Evolutionary conservation across 2,888 invertebrate genomes (phyloP).

Genomic region (Gymnoscelis rufifasciata): DNA sequence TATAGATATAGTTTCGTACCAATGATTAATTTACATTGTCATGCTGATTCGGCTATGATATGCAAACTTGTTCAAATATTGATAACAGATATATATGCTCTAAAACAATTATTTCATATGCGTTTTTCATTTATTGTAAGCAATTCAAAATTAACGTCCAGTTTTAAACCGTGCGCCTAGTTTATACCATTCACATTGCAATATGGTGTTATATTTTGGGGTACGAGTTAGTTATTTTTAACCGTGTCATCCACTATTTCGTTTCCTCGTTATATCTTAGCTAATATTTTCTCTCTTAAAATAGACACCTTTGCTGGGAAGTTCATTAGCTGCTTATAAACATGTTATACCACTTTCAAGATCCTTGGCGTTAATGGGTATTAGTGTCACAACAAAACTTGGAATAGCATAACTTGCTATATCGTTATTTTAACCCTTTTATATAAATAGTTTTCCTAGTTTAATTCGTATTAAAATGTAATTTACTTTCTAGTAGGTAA

Average conservation of each 20-base stretch:
- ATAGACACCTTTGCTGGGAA: slow-evolving; percentile 25
- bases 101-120: too few relatives aligned
- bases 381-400: slow-evolving; percentile 12
- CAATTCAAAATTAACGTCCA: too few relatives aligned
- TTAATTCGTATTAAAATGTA: too few relatives aligned
- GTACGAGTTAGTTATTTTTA: slow-evolving; percentile 25
- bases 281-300: slow-evolving; percentile 27
- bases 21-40: too few relatives aligned
- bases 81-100: too few relatives aligned
- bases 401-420: neutral
- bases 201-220: slow-evolving; percentile 19
- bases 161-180: neutral
- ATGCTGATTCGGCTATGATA: too few relatives aligned
- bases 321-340: slow-evolving; percentile 26
- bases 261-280: slow-evolving; percentile 30
- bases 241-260: slow-evolving; percentile 28
- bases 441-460: too few relatives aligned
- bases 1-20: too few relatives aligned
- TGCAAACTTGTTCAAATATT: too few relatives aligned
- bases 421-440: neutral
- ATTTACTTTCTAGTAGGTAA: too few relatives aligned
- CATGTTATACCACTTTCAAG: slow-evolving; percentile 14
- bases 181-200: slow-evolving; percentile 2
- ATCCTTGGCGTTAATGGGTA: slow-evolving; percentile 2
- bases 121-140: too few relatives aligned